Base-by-base conservation (phyloP, 2,797 vertebrate genomes). In the Galaxias olidus region DNA sequence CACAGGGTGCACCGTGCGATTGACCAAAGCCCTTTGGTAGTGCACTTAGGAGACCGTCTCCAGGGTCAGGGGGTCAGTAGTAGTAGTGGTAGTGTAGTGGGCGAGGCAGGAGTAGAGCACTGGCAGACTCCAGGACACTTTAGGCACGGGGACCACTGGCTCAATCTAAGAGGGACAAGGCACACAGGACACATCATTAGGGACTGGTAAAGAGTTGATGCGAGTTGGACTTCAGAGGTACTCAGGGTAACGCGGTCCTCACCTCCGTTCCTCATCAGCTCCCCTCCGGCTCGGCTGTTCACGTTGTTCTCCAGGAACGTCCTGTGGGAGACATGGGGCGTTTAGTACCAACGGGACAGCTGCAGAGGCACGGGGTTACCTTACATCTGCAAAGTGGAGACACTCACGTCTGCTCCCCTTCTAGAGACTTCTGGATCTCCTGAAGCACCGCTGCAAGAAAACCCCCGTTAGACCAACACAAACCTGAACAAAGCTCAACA, bases 381-480 rank as follows among this genome's bases (percentile, higher is more conserved):
- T 8, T 13, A 15, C 4, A 30, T 11, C 30, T 11, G 14, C 14
- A 6, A 14, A 11, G 13, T 5, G 5, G 1, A 5, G 46, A 57
- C 60, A 93, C 96, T 95, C 82, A 98, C 96, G 72, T 91, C 68
- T 91, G 93, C 59, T 92, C 92, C 19, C 91, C 94, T 87, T 99
- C 97, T 82, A 99, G 89, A 9, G 97, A 96, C 83, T 93, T 96
- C 88, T 98, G 97, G 82, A 99, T 96, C 88, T 98, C 96, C 80
- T 96, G 94, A 73, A 99, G 94, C 65, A 98, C 96, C 73, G 89
- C 97, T 99, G 87, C 40, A 79, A 66, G 18, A 30, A 55, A 76
- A 72, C 46, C 4, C 56, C 12, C 30, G 7, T 30, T 41, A n/a
- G 9, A 65, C 52, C 56, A 56, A 56, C 52, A 47, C 41, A 45